A percentile compares a stretch with the other conserved stretches of the same genome.
phyloP scores from a whole-genome alignment of 1,140 invertebrate species.

The Cherax destructor region DNA sequence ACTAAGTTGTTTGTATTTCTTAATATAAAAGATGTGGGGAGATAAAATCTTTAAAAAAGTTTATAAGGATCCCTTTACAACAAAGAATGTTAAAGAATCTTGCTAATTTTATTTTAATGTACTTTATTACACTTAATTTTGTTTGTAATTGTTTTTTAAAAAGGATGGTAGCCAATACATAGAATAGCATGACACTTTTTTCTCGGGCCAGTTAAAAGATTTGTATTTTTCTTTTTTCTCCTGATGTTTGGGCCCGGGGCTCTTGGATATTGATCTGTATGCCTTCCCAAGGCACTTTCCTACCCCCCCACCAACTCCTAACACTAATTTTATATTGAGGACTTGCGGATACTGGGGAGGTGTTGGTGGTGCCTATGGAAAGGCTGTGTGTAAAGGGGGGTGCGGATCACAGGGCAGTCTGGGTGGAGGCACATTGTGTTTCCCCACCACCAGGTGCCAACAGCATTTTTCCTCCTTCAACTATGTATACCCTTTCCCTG shows the following conservation, averaged over 20 bases:
- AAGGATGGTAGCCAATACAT: not conserved
- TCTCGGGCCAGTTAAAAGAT: not conserved
- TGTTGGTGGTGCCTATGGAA: constrained; percentile 66
- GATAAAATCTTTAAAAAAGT: no score
- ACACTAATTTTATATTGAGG: constrained; percentile 31
- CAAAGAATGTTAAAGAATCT: not conserved
- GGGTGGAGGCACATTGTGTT: constrained; percentile 18
- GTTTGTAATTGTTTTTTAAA: not conserved
- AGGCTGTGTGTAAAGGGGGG: constrained; percentile 63
- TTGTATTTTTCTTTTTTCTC: not conserved
- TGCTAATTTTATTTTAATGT: not conserved
- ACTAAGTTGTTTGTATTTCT: not conserved
- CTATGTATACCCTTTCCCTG: constrained; percentile 39
- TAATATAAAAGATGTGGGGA: not conserved
- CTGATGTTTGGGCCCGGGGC: constrained; percentile 41
- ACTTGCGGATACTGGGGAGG: constrained; percentile 53
- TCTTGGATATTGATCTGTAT: constrained; percentile 53
- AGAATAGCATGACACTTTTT: constrained; percentile 14
- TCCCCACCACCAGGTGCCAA: constrained; percentile 28
- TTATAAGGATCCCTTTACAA: not conserved
- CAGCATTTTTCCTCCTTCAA: constrained; percentile 59
- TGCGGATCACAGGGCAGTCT: constrained; percentile 53
- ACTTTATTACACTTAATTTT: not conserved
- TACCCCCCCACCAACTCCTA: constrained; percentile 50
- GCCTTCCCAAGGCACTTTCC: constrained; percentile 54